Conservation (phyloP, 53 echinoderm and acorn worm species). For the Astropecten irregularis region DNA sequence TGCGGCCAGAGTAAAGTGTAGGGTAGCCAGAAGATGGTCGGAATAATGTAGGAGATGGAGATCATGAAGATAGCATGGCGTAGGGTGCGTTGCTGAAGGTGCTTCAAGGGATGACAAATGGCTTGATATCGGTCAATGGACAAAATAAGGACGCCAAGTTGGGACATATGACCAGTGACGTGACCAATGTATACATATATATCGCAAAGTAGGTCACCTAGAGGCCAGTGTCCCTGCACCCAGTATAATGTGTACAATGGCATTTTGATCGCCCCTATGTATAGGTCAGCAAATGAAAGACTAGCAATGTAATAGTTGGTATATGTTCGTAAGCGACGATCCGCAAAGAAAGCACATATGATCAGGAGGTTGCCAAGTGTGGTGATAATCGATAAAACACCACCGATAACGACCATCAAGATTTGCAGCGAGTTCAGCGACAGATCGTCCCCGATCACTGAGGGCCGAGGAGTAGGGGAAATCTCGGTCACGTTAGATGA, state of each 20-base stretch:
- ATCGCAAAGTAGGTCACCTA: slow-evolving; percentile 44
- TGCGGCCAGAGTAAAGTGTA: slow-evolving; percentile 59
- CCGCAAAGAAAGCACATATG: slow-evolving; percentile 26
- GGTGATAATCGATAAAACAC: slow-evolving; percentile 19
- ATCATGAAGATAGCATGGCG: slow-evolving; percentile 58
- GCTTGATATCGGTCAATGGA: slow-evolving; percentile 63
- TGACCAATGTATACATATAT: slow-evolving; percentile 48
- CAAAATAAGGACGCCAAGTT: slow-evolving; percentile 32
- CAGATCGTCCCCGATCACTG: neutral
- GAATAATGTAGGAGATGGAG: no score
- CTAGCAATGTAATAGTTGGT: no score
- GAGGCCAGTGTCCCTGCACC: slow-evolving; percentile 52
- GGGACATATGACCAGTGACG: slow-evolving; percentile 40
- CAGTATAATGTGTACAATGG: slow-evolving; percentile 56
- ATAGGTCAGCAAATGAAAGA: slow-evolving; percentile 49
- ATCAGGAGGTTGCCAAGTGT: slow-evolving; percentile 57
- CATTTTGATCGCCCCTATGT: slow-evolving; percentile 44
- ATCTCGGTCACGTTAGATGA: no score
- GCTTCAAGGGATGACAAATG: slow-evolving; percentile 58
- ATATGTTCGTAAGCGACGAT: slow-evolving; percentile 48
- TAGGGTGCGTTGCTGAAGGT: slow-evolving; percentile 42
- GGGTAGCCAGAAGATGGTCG: slow-evolving; percentile 61
- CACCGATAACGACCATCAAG: slow-evolving; percentile 14
- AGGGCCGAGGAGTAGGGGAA: no score
- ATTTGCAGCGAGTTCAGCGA: neutral